phyloP scores from a whole-genome alignment of 2,888 invertebrate species.

The Sesia bembeciformis region DNA sequence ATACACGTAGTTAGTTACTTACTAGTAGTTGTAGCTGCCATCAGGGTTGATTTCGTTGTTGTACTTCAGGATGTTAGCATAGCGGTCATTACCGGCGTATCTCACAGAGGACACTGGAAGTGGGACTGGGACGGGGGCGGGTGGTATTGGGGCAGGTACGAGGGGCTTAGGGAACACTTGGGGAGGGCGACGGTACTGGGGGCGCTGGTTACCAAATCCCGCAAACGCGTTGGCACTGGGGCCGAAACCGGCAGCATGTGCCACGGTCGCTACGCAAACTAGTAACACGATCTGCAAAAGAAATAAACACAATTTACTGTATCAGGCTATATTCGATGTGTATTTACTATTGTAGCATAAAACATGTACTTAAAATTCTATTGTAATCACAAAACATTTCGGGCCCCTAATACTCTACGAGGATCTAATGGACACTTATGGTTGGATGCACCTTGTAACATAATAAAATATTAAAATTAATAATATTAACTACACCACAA shows the following conservation, averaged over 20 bases:
- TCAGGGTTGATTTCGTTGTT: conserved; percentile 64
- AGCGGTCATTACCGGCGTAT: conserved; percentile 19
- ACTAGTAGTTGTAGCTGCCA: conserved; percentile 72
- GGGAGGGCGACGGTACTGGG: not conserved
- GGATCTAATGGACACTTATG: too few relatives aligned
- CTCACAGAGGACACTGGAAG: conserved; percentile 4
- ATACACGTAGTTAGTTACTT: conserved; percentile 22
- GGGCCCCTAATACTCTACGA: too few relatives aligned
- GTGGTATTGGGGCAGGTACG: not conserved
- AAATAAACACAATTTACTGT: too few relatives aligned
- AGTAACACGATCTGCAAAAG: conserved; percentile 5
- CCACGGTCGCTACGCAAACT: conserved; percentile 5
- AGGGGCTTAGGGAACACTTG: not conserved
- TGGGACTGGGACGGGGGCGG: not conserved
- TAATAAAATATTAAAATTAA: too few relatives aligned
- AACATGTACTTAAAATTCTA: not conserved
- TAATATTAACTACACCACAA: too few relatives aligned
- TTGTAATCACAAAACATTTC: too few relatives aligned
- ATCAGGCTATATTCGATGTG: not conserved
- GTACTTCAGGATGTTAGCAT: conserved; percentile 39
- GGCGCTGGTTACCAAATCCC: conserved; percentile 2
- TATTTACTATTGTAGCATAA: not conserved
- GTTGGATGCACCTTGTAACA: too few relatives aligned
- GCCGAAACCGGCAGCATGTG: conserved; percentile 2
- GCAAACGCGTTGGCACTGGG: conserved; percentile 6